phyloP scores from a whole-genome alignment of 2,888 invertebrate species.

The Entomobrya multifasciata region DNA sequence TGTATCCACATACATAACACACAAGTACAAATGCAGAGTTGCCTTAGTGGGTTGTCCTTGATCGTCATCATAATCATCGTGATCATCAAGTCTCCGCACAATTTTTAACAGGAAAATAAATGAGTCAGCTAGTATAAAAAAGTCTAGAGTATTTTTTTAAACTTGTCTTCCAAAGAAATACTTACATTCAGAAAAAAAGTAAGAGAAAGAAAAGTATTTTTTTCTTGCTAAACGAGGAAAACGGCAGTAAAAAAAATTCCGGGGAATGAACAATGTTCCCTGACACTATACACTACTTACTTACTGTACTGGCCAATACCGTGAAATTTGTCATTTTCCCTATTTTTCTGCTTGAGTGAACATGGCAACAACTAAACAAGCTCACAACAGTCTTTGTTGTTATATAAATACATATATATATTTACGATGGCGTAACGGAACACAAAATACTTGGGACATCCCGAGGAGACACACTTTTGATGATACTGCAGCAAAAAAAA shows the following conservation, averaged over 20 bases:
- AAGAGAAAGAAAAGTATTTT: background rate
- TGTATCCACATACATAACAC: background rate
- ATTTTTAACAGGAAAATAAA: background rate
- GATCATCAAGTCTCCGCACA: background rate
- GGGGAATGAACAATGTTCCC: no score
- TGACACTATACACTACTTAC: no score
- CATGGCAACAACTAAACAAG: background rate
- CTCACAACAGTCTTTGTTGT: background rate
- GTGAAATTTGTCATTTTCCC: slow-evolving; percentile 4
- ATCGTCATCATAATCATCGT: background rate
- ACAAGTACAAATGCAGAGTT: background rate
- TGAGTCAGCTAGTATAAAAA: background rate
- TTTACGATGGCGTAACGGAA: background rate
- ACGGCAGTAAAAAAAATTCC: background rate
- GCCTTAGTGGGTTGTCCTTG: background rate
- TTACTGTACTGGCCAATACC: slow-evolving; percentile 8
- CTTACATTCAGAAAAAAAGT: background rate
- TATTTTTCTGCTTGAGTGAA: background rate
- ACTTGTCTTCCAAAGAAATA: no score
- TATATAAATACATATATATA: background rate
- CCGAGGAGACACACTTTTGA: background rate
- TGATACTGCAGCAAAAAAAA: background rate
- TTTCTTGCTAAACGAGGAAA: no score
- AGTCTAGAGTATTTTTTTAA: background rate
- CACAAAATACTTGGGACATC: background rate